Conservation (phyloP, 1,140 invertebrate species). For the Manduca sexta region DNA sequence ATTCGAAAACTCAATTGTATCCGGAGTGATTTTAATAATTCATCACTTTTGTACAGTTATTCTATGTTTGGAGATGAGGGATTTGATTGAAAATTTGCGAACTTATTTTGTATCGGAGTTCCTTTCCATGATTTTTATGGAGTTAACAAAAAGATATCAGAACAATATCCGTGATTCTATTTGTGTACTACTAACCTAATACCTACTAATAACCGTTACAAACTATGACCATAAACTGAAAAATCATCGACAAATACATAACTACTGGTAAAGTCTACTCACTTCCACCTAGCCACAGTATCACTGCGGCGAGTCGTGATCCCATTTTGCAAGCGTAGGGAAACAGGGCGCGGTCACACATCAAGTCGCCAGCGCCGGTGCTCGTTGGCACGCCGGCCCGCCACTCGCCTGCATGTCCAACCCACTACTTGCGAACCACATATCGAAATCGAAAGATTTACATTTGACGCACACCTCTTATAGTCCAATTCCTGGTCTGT, state of each 20-base stretch:
- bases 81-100: slow-evolving; percentile 27
- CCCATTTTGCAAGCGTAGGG: slow-evolving; percentile 34
- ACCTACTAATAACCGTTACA: too few species aligned
- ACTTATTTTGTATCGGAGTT: too few species aligned
- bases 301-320: slow-evolving; percentile 38
- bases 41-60: slow-evolving; percentile 45
- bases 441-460: slow-evolving; percentile 12
- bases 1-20: slow-evolving; percentile 64
- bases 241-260: too few species aligned
- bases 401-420: slow-evolving; percentile 34
- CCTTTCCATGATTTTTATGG: too few species aligned
- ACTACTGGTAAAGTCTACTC: slow-evolving; percentile 7
- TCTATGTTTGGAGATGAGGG: slow-evolving; percentile 26
- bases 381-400: slow-evolving; percentile 21
- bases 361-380: slow-evolving; percentile 41
- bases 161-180: too few species aligned
- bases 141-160: too few species aligned
- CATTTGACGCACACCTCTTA: too few species aligned
- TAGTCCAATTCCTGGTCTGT: too few species aligned
- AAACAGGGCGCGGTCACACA: slow-evolving; percentile 24
- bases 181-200: too few species aligned
- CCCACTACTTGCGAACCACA: slow-evolving; percentile 26
- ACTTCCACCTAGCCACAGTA: slow-evolving; percentile 55
- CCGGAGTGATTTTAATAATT: slow-evolving; percentile 68
- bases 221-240: too few species aligned